phyloP scores from a whole-genome alignment of 2,888 invertebrate species.

The Orgyia antiqua region DNA sequence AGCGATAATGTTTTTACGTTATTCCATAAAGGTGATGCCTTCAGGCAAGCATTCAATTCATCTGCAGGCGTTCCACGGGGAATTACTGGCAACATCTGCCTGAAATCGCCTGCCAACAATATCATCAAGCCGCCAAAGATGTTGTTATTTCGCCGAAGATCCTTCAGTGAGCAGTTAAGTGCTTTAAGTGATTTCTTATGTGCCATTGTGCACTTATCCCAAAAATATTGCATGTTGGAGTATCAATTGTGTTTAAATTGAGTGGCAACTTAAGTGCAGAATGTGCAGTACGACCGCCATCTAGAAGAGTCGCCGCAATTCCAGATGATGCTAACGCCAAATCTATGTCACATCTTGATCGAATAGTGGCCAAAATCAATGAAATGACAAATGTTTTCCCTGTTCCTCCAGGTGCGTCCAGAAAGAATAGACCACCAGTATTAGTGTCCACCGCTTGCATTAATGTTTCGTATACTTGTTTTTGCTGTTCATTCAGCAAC shows the following conservation, averaged over 20 bases:
- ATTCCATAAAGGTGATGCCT: constrained; percentile 1
- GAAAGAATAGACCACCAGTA: constrained; percentile 15
- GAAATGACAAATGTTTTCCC: constrained; percentile 1
- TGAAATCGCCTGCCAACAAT: constrained; percentile 1
- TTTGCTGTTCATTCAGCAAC: constrained; percentile 7
- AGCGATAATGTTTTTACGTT: constrained; percentile 16
- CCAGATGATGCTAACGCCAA: constrained; percentile 4
- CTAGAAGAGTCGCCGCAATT: too few species aligned
- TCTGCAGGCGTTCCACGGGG: constrained; percentile 3
- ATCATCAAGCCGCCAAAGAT: constrained; percentile 17
- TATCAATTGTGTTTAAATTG: constrained; percentile 14
- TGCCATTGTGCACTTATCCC: constrained; percentile 2
- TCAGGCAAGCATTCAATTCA: constrained; percentile 1
- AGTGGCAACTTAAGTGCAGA: constrained; percentile 10
- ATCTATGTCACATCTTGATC: constrained; percentile 10
- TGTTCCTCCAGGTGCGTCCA: constrained; percentile 6
- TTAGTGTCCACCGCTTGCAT: constrained; percentile 22
- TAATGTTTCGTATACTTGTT: constrained; percentile 19
- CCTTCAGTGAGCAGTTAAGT: background rate
- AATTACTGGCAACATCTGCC: constrained; percentile 1
- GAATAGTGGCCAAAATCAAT: constrained; percentile 9
- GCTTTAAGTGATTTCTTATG: background rate
- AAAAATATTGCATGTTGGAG: constrained; percentile 3
- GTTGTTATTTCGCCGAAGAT: constrained; percentile 5
- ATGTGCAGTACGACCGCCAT: too few species aligned